A percentile compares a stretch with the other conserved stretches of the same genome.
These are phyloP conservation scores for Drosophila sucinea DNA, from an alignment of 1,140 invertebrate genomes.

Conservation along the genomic window DNA sequence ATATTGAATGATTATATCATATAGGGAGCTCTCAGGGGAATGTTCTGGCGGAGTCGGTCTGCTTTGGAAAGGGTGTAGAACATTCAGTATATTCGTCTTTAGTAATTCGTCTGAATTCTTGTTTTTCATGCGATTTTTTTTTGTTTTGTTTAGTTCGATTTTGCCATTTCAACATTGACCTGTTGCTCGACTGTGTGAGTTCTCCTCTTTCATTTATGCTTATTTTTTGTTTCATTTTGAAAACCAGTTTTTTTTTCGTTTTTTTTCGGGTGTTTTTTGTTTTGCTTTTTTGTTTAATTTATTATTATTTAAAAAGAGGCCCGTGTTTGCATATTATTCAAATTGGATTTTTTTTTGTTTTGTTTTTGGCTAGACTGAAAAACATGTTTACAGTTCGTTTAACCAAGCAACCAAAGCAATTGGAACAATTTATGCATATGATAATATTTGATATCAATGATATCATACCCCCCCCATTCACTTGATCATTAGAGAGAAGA, in stretches of 20 bases:
- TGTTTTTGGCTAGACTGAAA: constrained; percentile 24
- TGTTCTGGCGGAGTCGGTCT: too few species aligned
- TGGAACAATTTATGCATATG: constrained; percentile 22
- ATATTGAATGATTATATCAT: too few species aligned
- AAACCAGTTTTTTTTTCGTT: neutral
- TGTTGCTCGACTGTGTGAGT: constrained; percentile 25
- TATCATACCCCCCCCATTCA: constrained; percentile 23
- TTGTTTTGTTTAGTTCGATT: neutral
- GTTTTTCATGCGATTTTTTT: constrained; percentile 5
- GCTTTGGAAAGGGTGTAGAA: neutral
- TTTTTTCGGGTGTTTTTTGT: neutral
- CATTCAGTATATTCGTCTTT: neutral
- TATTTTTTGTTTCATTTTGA: constrained; percentile 6
- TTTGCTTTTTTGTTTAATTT: constrained; percentile 6
- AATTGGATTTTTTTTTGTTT: neutral
- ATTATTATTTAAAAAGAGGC: neutral
- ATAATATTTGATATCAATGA: constrained; percentile 29
- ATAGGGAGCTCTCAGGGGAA: too few species aligned
- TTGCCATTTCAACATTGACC: constrained; percentile 34
- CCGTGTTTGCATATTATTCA: neutral
- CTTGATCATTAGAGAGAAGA: neutral
- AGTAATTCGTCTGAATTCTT: neutral
- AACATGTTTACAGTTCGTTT: constrained; percentile 64
- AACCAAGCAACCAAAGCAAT: constrained; percentile 36
- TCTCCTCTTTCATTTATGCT: neutral